Conservation (phyloP, 2,888 invertebrate genomes). For the Agrotis segetum region DNA sequence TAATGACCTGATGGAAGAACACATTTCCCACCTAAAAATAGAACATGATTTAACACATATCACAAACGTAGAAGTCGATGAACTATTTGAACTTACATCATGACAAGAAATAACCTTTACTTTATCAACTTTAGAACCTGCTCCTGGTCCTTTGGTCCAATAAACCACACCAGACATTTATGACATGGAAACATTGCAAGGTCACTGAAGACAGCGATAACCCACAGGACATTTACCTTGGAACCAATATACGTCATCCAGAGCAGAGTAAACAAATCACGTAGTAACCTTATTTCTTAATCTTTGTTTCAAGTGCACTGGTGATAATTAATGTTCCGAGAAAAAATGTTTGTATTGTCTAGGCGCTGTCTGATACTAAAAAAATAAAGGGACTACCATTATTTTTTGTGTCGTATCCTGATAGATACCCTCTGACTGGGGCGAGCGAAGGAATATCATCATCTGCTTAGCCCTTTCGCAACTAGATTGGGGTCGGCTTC, state of each 20-base stretch:
- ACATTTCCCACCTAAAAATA: background rate
- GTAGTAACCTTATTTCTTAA: slow-evolving; percentile 36
- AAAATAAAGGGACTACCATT: no score
- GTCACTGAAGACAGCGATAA: slow-evolving; percentile 58
- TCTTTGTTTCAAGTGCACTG: slow-evolving; percentile 11
- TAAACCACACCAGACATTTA: slow-evolving; percentile 47
- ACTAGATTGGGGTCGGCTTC: no score
- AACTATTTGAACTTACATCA: slow-evolving; percentile 8
- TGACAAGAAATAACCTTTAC: background rate
- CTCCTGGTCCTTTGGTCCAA: slow-evolving; percentile 34
- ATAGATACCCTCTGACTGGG: no score
- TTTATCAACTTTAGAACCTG: slow-evolving; percentile 11
- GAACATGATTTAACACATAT: background rate
- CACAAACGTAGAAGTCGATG: background rate
- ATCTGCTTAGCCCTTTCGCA: no score
- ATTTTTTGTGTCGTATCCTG: no score
- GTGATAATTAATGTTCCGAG: slow-evolving; percentile 9
- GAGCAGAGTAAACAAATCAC: slow-evolving; percentile 41
- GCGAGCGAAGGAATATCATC: no score
- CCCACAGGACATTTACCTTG: slow-evolving; percentile 66
- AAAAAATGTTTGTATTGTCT: slow-evolving; percentile 7
- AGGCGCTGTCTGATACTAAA: no score
- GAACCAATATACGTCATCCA: slow-evolving; percentile 35
- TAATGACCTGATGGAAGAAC: no score
- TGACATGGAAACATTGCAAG: slow-evolving; percentile 57